A percentile compares a stretch with the other conserved stretches of the same genome.
Evolutionary conservation across 1,140 invertebrate species (phyloP).

Genomic region (Ctenoplectra terminalis): DNA sequence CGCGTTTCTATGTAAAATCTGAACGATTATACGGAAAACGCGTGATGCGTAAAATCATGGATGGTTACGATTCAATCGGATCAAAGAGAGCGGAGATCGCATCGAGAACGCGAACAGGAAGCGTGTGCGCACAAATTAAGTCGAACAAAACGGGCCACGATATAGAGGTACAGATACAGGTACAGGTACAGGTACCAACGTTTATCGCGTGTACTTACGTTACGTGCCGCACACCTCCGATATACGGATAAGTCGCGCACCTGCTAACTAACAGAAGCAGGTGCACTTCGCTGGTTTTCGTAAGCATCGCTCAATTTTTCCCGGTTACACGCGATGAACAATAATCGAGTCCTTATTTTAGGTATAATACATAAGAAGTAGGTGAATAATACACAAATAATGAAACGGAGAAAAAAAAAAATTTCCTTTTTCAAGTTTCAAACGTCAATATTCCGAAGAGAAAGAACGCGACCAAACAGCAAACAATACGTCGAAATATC

Average conservation of each 20-base stretch:
- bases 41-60: too few relatives aligned
- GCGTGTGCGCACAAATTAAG: too few relatives aligned
- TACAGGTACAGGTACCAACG: too few relatives aligned
- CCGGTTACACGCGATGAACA: constrained; percentile 68
- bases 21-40: too few relatives aligned
- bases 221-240: constrained; percentile 14
- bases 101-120: too few relatives aligned
- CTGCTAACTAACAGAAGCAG: constrained; percentile 66
- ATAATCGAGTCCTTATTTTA: constrained; percentile 56
- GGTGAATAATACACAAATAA: background rate
- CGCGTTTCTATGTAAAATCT: too few relatives aligned
- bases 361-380: background rate
- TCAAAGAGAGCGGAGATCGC: too few relatives aligned
- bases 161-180: background rate
- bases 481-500: background rate
- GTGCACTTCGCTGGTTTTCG: constrained; percentile 63
- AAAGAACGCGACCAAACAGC: too few relatives aligned
- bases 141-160: constrained; percentile 56
- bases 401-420: background rate
- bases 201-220: background rate
- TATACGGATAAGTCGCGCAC: too few relatives aligned
- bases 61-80: too few relatives aligned
- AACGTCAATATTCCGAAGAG: too few relatives aligned
- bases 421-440: background rate
- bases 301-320: constrained; percentile 73